Base-by-base conservation (phyloP, 2,797 vertebrate genomes). In the Tinamus major region DNA sequence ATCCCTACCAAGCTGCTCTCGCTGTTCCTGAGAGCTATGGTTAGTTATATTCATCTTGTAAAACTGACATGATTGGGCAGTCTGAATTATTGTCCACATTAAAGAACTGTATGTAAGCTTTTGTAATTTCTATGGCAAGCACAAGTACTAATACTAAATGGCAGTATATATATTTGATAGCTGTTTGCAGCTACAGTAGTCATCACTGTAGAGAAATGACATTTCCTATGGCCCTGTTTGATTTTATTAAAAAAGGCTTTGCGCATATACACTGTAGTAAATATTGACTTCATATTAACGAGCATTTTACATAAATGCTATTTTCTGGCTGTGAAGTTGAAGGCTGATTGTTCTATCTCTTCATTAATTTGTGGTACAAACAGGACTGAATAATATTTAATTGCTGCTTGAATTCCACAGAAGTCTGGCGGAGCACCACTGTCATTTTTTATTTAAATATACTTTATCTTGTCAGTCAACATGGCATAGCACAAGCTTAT, bases 41-140 rank as follows among this genome's bases (percentile, higher is more conserved):
- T 87, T 91, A 92, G 79, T 37, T 87, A 90, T 4, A 4, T 48
- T 58, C 41, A 21, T 84, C 61, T 59, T 39, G 56, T 64, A 86
- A 82, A 94, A 95, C 56, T 92, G 85, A 87, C 91, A 81, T 0
- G 26, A 84, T 48, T 3, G 9, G 89, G 76, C 75, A 88, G 82
- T 75, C 77, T 82, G 85, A 94, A 91, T 90, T 91, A 94, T 80
- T 93, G 94, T 71, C 88, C 79, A 88, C 80, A 71, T 96, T 95
- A 85, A 77, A 51, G 75, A 74, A 29, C 13, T 94, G 48, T 78
- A 62, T 79, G 71, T 24, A 94, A 86, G 85, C 70, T 91, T 90
- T 93, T 93, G 61, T 92, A 91, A 94, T 92, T 95, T 88, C 92
- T 64, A 14, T 62, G 76, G 87, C 64, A 92, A 69, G 80, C 83